Conservation (phyloP, 2,113 vertebrate genomes). For the Blennius ocellaris region DNA sequence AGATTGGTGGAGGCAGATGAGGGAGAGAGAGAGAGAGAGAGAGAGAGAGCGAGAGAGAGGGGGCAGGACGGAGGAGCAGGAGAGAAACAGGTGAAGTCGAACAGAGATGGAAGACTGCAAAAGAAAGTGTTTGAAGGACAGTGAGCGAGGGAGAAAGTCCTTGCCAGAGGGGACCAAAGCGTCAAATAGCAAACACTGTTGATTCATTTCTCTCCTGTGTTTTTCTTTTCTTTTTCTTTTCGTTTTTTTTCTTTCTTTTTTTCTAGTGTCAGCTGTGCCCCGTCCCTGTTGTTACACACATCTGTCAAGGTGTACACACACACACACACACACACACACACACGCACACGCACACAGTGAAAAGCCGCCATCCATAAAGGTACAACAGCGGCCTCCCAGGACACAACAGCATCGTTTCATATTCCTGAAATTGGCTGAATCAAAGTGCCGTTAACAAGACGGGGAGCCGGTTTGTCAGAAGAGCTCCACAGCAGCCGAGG, state of each 20-base stretch:
- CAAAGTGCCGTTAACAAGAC: conserved; percentile 64
- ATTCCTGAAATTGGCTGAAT: conserved; percentile 63
- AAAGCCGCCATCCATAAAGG: conserved; percentile 24
- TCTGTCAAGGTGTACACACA: conserved; percentile 2
- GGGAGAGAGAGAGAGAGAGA: background rate
- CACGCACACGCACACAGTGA: too few relatives aligned
- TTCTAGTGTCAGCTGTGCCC: conserved; percentile 27
- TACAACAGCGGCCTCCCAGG: conserved; percentile 47
- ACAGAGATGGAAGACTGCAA: conserved; percentile 34
- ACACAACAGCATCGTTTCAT: conserved; percentile 46
- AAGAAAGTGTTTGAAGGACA: conserved; percentile 54
- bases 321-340: conserved; percentile 20
- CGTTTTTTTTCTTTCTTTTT: too few relatives aligned
- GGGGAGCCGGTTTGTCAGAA: conserved; percentile 55
- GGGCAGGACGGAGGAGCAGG: conserved; percentile 34
- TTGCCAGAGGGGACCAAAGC: conserved; percentile 68
- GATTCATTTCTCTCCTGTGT: conserved; percentile 54
- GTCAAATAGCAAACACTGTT: conserved; percentile 54
- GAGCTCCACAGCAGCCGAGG: conserved; percentile 55
- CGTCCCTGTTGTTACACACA: conserved; percentile 35
- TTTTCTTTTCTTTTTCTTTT: conserved; percentile 20
- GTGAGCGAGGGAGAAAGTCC: conserved; percentile 52
- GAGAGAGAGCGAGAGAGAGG: conserved; percentile 30
- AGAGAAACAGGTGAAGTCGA: conserved; percentile 52
- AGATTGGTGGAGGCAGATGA: conserved; percentile 52